Percentiles rank a stretch among this genome's conserved stretches.
Conservation (phyloP, 2,113 vertebrate species). For the Menidia beryllina region DNA sequence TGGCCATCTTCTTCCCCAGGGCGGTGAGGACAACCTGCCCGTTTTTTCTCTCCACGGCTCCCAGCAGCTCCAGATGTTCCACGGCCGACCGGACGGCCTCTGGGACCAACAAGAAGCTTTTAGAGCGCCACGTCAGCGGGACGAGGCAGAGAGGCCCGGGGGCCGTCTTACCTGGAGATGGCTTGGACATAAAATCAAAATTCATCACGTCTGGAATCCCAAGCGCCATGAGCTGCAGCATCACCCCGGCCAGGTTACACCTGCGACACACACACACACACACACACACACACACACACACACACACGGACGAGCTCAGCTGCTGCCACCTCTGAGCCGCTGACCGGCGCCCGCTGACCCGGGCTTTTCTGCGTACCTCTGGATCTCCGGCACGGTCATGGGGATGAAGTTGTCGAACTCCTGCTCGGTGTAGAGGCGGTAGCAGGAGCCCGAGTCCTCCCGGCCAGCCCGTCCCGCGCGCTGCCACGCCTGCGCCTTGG, state of each 20-base stretch:
- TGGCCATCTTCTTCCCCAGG: conserved; percentile 94
- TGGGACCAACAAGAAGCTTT: conserved; percentile 57
- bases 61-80: conserved; percentile 90
- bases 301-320: conserved; percentile 10
- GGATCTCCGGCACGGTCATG: conserved; percentile 95
- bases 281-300: not conserved
- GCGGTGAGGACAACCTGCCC: conserved; percentile 86
- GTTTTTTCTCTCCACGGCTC: conserved; percentile 88
- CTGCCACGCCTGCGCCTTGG: conserved; percentile 98
- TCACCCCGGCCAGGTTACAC: conserved; percentile 92
- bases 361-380: conserved; percentile 82
- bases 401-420: conserved; percentile 91
- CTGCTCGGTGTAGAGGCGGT: conserved; percentile 94
- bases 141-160: not conserved
- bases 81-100: conserved; percentile 89
- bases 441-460: conserved; percentile 90
- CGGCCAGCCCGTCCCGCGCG: conserved; percentile 91
- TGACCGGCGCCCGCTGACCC: not conserved
- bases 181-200: conserved; percentile 98
- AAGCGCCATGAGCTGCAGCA: conserved; percentile 94
- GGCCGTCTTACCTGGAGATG: conserved; percentile 88
- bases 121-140: rapidly evolving
- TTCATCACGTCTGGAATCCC: conserved; percentile 91
- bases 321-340: conserved; percentile 27
- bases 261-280: conserved; percentile 68